A percentile compares a stretch with the other conserved stretches of the same genome.
These are phyloP conservation scores for Kryptolebias marmoratus DNA, from an alignment of 2,113 vertebrate genomes.

Conservation along the genomic window DNA sequence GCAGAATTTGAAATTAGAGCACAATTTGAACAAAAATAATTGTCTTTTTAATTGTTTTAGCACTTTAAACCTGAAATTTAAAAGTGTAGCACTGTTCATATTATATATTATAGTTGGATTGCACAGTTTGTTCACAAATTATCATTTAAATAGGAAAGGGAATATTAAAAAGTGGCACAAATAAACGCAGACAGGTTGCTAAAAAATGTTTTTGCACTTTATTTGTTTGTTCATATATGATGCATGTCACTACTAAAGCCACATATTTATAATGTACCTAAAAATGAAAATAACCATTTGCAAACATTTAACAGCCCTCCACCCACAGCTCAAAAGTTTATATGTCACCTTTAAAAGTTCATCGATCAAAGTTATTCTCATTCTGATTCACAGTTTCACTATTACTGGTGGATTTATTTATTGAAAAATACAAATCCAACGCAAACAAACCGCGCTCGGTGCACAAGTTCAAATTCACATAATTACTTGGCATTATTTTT, in stretches of 20 bases:
- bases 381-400: conserved; percentile 71
- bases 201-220: no score
- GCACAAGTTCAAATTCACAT: conserved; percentile 3
- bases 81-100: background rate
- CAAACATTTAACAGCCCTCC: conserved; percentile 43
- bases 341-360: conserved; percentile 61
- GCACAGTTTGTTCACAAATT: background rate
- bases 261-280: background rate
- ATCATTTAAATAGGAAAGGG: conserved; percentile 10
- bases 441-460: conserved; percentile 22
- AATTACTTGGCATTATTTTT: conserved; percentile 36
- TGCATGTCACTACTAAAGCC: background rate
- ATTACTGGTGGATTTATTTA: conserved; percentile 58
- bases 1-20: conserved; percentile 10
- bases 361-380: conserved; percentile 59
- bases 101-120: background rate
- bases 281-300: conserved; percentile 43
- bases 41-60: background rate
- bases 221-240: background rate
- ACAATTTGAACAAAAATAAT: conserved; percentile 13
- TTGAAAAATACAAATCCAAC: conserved; percentile 55
- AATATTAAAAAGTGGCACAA: background rate
- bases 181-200: no score
- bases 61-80: background rate
- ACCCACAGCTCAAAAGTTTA: conserved; percentile 47